These are phyloP conservation scores for Nothura maculosa DNA, from an alignment of 2,797 vertebrate species.

Conservation along the genomic window DNA sequence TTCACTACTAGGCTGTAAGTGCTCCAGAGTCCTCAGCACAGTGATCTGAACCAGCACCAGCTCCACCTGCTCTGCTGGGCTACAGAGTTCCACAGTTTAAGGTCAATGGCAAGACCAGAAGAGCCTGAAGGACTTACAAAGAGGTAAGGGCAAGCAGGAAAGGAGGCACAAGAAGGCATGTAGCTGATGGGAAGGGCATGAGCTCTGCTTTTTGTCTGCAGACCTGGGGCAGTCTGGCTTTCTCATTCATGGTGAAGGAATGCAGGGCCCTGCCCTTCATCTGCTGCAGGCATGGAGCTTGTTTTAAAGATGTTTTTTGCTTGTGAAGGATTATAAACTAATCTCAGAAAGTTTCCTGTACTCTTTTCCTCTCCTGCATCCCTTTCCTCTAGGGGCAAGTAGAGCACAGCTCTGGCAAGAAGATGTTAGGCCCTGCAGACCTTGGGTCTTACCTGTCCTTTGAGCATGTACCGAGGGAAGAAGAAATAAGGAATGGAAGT, in stretches of 20 bases:
- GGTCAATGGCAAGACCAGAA: too few relatives aligned
- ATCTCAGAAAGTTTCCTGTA: neutral
- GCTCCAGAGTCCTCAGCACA: too few relatives aligned
- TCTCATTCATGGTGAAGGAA: neutral
- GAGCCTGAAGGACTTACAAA: neutral
- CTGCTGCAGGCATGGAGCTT: neutral
- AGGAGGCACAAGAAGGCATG: neutral
- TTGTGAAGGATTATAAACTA: neutral
- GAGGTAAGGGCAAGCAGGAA: neutral
- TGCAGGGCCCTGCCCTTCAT: neutral
- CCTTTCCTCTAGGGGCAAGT: neutral
- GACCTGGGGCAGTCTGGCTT: neutral
- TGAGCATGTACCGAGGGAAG: slow-evolving; percentile 88
- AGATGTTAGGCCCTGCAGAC: neutral
- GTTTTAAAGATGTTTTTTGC: neutral
- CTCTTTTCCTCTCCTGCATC: neutral
- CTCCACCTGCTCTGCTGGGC: too few relatives aligned
- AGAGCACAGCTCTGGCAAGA: neutral
- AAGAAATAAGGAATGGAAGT: slow-evolving; percentile 96
- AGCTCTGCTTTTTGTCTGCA: neutral
- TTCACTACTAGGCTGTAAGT: too few relatives aligned
- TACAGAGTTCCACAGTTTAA: too few relatives aligned
- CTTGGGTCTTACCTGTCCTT: slow-evolving; percentile 76
- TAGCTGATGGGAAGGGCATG: neutral
- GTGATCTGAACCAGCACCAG: too few relatives aligned